A percentile compares a stretch with the other conserved stretches of the same genome.
Evolutionary conservation across 2,888 invertebrate genomes (phyloP).

Genomic region (Pseudeuparius sepicola): DNA sequence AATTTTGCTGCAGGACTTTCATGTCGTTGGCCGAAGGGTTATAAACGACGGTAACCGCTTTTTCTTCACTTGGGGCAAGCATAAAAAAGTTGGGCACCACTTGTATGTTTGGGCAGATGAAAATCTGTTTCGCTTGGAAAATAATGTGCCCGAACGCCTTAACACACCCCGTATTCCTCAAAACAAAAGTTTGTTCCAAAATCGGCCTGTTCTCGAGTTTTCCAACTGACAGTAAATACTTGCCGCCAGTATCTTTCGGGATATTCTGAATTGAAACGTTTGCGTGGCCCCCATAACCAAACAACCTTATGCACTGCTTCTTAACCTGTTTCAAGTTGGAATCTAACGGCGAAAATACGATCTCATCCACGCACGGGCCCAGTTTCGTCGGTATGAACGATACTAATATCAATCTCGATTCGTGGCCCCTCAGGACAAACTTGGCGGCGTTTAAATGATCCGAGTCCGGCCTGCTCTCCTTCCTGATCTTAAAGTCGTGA

Average conservation of each 20-base stretch:
- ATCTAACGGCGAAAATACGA: constrained; percentile 44
- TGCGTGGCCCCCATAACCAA: constrained; percentile 50
- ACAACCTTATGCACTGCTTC: constrained; percentile 40
- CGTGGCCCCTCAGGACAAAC: constrained; percentile 44
- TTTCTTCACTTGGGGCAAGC: constrained; percentile 31
- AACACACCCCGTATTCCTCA: constrained; percentile 48
- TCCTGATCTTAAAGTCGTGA: constrained; percentile 40
- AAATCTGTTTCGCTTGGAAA: constrained; percentile 28
- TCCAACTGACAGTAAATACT: constrained; percentile 46
- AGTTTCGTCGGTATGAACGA: constrained; percentile 45
- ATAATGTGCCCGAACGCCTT: constrained; percentile 42
- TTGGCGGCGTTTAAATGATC: constrained; percentile 35
- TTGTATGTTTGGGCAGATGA: constrained; percentile 27
- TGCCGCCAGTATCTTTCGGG: constrained; percentile 46
- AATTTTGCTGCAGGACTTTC: constrained; percentile 26
- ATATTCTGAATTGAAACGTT: constrained; percentile 38
- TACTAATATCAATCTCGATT: constrained; percentile 45
- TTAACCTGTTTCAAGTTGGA: constrained; percentile 27
- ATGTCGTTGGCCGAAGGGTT: constrained; percentile 31
- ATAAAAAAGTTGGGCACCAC: constrained; percentile 31
- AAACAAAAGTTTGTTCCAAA: constrained; percentile 40
- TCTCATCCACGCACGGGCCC: constrained; percentile 45
- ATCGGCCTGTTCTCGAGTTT: constrained; percentile 40
- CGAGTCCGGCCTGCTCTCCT: constrained; percentile 31
- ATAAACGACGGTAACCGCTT: constrained; percentile 30